Evolutionary conservation across 2,888 invertebrate species (phyloP).

Genomic region (Ophioninae sp.): DNA sequence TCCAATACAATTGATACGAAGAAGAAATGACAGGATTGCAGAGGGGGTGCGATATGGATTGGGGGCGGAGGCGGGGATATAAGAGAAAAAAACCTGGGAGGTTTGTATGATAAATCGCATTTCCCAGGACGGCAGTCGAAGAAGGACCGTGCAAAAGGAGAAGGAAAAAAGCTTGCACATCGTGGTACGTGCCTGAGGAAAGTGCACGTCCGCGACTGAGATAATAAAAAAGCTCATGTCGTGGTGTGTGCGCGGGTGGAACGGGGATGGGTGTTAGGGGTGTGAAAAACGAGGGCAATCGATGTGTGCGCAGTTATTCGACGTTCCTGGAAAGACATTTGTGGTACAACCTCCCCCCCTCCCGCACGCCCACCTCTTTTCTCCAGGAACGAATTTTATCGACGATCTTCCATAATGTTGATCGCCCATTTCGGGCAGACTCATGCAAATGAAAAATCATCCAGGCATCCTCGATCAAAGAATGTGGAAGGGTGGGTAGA

Average conservation of each 20-base stretch:
- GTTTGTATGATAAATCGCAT: constrained; percentile 56
- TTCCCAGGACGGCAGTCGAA: constrained; percentile 44
- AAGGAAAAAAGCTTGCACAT: constrained; percentile 54
- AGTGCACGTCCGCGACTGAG: constrained; percentile 53
- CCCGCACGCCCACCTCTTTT: background rate
- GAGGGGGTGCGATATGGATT: constrained; percentile 5
- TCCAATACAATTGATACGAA: constrained; percentile 1
- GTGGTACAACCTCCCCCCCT: constrained; percentile 18
- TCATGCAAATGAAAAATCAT: constrained; percentile 1
- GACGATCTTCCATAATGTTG: background rate
- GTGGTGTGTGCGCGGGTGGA: constrained; percentile 12
- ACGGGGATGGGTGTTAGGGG: constrained; percentile 4
- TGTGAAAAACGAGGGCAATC: constrained; percentile 57
- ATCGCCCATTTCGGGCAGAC: background rate
- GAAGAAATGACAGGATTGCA: constrained; percentile 6
- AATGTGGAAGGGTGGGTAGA: background rate
- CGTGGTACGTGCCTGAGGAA: constrained; percentile 50
- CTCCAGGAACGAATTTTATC: too few relatives aligned
- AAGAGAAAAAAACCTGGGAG: constrained; percentile 4
- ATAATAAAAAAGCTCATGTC: constrained; percentile 53
- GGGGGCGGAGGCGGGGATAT: background rate
- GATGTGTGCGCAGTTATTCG: constrained; percentile 52
- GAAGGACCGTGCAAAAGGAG: constrained; percentile 37
- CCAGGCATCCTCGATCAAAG: background rate
- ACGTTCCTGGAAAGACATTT: constrained; percentile 40